Base-by-base conservation (phyloP, 2,888 invertebrate genomes). In the Dicyrtoma fusca region DNA sequence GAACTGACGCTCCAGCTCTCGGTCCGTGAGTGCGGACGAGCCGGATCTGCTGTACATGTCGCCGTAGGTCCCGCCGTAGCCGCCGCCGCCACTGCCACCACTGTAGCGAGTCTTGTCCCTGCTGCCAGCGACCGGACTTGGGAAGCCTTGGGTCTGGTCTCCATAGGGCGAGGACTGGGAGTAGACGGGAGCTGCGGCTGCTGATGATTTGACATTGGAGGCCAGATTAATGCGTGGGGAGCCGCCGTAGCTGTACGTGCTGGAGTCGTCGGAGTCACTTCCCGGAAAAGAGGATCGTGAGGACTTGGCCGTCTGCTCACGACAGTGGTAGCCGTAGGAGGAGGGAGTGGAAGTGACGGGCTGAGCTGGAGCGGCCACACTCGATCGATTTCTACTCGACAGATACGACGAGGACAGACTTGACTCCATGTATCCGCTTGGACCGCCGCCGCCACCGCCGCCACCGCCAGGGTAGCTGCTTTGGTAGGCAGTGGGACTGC, bases 251-350 rank as follows among this genome's bases (percentile, higher is more conserved):
- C 73, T 73, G 49, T 78, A 77, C 8, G 75, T 74, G 45, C 76
- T 77, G 8, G 79, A 80, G 59, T 79, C 79, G 68, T 79, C 79
- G 1, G 79, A 80, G 49, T 81, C 79, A 69, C 77, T 77, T 17
- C 79, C 79, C n/a, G 72, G 64, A 63, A 71, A 51, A 13, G 63
- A 53, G 23, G 57, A 51, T 6, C 75, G 34, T n/a, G 68, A 19
- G 13, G 44, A 42, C 57, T 75, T 75, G 11, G 64, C n/a, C n/a
- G 63, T 47, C 21, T 14, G 19, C 21, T 53, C 62, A 14, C 68
- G 19, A 3, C 8, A 8, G n/a, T 21, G 42, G n/a, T 65, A 65
- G 42, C 34, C 23, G 8, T 17, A 26, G 14, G 49, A 49, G 17
- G 49, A n/a, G 49, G 49, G 3, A 19, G 53, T 53, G 11, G n/a